Conservation (phyloP, 2,797 vertebrate genomes). For the Argentina silus region DNA sequence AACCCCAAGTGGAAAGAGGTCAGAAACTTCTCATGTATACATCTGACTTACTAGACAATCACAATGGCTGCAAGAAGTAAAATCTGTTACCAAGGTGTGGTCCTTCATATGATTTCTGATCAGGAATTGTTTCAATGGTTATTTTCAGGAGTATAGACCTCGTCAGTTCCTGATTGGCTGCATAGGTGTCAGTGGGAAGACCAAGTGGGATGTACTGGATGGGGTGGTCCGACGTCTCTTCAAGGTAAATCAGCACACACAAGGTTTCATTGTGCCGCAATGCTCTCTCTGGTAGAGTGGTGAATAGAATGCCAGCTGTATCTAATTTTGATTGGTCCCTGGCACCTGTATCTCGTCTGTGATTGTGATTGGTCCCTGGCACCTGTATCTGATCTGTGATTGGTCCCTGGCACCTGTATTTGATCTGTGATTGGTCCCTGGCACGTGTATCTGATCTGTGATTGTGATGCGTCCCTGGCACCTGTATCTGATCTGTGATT, state of each 20-base stretch:
- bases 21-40: neutral
- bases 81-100: neutral
- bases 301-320: neutral
- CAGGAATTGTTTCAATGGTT: neutral
- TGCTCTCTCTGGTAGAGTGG: neutral
- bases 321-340: neutral
- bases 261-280: neutral
- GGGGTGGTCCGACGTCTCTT: slow-evolving; percentile 85
- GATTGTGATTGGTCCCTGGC: neutral
- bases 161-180: slow-evolving; percentile 84
- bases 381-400: neutral
- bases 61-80: neutral
- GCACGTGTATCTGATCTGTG: neutral
- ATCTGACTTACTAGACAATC: neutral
- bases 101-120: neutral
- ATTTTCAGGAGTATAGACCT: slow-evolving; percentile 76
- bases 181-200: slow-evolving; percentile 88
- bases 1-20: slow-evolving; percentile 85
- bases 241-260: slow-evolving; percentile 70
- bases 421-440: neutral
- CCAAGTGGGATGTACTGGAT: slow-evolving; percentile 88
- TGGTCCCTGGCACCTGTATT: neutral
- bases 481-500: neutral
- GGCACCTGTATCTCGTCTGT: neutral
- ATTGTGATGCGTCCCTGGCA: neutral